Evolutionary conservation across 1,140 invertebrate genomes (phyloP), one percentile per base, ranked within the genome.

Genomic region (Aphelinus certus): DNA sequence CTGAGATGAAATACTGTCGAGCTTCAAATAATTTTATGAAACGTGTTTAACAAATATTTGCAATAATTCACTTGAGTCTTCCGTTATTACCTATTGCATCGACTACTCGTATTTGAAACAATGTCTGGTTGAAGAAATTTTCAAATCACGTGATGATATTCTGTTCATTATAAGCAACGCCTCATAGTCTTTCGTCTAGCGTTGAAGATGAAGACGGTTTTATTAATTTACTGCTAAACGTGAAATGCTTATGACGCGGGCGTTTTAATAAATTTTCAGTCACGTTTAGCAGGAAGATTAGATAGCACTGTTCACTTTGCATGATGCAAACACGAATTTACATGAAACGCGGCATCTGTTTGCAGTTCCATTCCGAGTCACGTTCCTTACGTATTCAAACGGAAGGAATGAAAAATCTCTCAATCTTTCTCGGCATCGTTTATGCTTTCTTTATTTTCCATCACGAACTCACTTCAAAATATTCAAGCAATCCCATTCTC

Each of bases 211-310:
- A 75, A 55, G 9, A 60, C 9, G 68, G 43, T 66, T 75, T 70
- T 80, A 81, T 81, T 80, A 79, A 80, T 79, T 81, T 80, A 79
- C 78, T 80, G 76, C 72, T 76, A 78, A 80, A 78, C 77, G 77
- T 78, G 76, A 78, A 72, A 76, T 65, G 76, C 65, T 72, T 67
- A 76, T 78, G 80, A 80, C 75, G 76, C 77, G 67, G 75, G 48
- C 76, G 75, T 81, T 80, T 81, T 81, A 79, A 81, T 81, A 81
- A 79, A 81, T 81, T 81, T 81, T 79, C 80, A 80, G 80, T 81
- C 80, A 81, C 80, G 80, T 81, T 80, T 80, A 80, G 75, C 71
- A 76, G 73, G 58, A 56, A 80, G 81, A 81, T 81, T 81, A 80
- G 78, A 79, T 81, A 81, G 80, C 77, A 76, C 68, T 55, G 55